Evolutionary conservation across 2,797 vertebrate genomes (phyloP).

Genomic region (Tragelaphus oryx): DNA sequence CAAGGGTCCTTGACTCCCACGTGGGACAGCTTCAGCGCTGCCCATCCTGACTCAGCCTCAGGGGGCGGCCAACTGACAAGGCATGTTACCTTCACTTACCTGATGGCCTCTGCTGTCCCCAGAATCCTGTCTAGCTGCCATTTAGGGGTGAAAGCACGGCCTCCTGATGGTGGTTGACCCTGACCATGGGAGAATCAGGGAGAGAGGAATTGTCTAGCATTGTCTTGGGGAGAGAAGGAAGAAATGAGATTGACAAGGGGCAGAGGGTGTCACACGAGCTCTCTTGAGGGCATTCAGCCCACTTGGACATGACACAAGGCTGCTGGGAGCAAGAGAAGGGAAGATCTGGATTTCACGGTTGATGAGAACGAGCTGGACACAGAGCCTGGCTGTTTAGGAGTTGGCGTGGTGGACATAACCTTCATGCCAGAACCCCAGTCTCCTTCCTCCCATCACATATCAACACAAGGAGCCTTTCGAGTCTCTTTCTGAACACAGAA

Average conservation of each 20-base stretch:
- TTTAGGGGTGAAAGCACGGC: background rate
- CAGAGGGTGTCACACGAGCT: background rate
- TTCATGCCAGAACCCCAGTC: background rate
- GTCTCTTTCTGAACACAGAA: background rate
- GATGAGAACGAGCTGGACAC: background rate
- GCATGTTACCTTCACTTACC: background rate
- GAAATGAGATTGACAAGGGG: background rate
- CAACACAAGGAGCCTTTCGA: background rate
- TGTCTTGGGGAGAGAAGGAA: background rate
- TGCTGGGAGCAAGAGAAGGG: background rate
- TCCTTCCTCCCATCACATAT: background rate
- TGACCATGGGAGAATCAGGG: fast-evolving
- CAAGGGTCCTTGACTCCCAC: background rate
- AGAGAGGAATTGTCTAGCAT: background rate
- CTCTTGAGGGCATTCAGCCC: background rate
- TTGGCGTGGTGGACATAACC: background rate
- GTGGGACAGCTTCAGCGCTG: background rate
- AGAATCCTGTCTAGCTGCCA: background rate
- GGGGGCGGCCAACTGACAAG: background rate
- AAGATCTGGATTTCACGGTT: background rate
- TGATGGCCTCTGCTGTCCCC: background rate
- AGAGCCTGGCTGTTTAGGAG: no score
- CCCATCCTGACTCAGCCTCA: background rate
- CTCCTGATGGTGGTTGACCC: background rate
- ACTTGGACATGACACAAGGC: background rate